Conservation (phyloP, 2,797 vertebrate species). For the Dryobates pubescens region DNA sequence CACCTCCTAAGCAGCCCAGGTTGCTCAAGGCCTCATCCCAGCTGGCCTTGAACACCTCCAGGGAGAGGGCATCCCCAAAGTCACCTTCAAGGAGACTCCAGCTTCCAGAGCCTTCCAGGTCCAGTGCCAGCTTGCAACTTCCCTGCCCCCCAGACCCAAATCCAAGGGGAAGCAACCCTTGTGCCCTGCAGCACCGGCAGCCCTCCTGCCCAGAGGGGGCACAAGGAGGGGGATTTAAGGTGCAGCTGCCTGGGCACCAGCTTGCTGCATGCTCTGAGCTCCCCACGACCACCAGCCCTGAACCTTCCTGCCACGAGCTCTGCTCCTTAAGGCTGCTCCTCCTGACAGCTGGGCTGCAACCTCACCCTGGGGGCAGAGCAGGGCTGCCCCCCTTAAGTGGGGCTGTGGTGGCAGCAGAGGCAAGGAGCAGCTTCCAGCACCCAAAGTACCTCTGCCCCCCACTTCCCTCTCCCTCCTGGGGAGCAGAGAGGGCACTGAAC, state of each 20-base stretch:
- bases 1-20: too few species aligned
- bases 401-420: background rate
- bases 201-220: accelerated
- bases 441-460: accelerated
- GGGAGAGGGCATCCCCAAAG: too few species aligned
- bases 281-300: background rate
- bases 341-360: background rate
- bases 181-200: background rate
- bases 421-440: background rate
- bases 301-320: background rate
- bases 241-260: background rate
- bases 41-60: too few species aligned
- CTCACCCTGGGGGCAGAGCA: accelerated
- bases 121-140: too few species aligned
- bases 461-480: accelerated
- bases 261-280: background rate
- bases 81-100: too few species aligned
- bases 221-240: background rate
- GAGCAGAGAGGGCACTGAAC: background rate
- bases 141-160: too few species aligned
- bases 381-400: background rate
- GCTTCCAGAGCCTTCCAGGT: too few species aligned
- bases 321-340: background rate
- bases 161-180: background rate
- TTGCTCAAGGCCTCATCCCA: too few species aligned